Base-by-base conservation (phyloP, 1,140 invertebrate genomes). In the Acromyrmex charruanus region DNA sequence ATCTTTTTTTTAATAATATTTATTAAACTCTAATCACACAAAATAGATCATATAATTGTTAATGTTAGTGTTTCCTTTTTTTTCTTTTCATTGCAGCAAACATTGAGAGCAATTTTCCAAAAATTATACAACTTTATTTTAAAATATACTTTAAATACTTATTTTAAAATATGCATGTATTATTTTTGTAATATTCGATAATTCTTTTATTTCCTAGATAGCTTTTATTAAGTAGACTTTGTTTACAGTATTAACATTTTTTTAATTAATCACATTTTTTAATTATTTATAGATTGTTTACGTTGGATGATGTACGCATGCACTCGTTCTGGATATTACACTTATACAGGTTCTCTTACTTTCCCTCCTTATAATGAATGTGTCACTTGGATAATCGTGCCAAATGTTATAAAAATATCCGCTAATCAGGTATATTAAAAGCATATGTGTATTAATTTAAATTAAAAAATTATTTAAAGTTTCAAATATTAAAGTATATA, bases 351-450 rank as follows among this genome's bases (percentile, higher is more conserved):
- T 3, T 98, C 97, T 18, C 93, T 98, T 18, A 98, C 97, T 2
- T 97, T 97, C n/a, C 96, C 96, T 58, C 96, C 96, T 0, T 98
- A 97, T 88, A 95, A 95, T 82, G 97, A 98, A 90, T 96, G 96
- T 87, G 97, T 98, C 49, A 96, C 95, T 31, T 98, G 97, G 97
- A 97, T 97, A 31, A 95, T 98, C 4, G 97, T 98, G 88, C 96
- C 97, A 10, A 95, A 97, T 9, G 96, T 97, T 1, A 96, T 98
- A 74, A 95, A 96, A 90, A 96, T 98, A 21, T 97, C 97, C 0
- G 92, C 95, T 28, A 95, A 96, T 66, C 98, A 98, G 96, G 97
- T 98, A 87, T 86, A 88, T 87, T 80, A 68, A 31, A 51, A 87
- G 14, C 77, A 77, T 77, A 63, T 94, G 4, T 16, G 5, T 39